Base-by-base conservation (phyloP, 1,140 invertebrate species). In the Drosophila eugracilis region DNA sequence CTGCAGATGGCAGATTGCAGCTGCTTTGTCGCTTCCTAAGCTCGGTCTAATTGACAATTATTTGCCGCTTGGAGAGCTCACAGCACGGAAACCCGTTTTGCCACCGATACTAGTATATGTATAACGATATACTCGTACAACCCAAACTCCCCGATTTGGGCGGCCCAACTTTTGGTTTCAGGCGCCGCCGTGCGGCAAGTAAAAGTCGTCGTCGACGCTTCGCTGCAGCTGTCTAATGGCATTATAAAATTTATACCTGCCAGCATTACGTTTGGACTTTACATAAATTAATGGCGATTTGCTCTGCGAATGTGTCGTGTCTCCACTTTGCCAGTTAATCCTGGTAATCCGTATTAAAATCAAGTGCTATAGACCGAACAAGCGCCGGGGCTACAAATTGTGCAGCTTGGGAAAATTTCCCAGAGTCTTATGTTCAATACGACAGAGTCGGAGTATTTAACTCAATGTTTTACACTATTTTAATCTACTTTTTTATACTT, bases 241-340 rank as follows among this genome's bases (percentile, higher is more conserved):
- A 72, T 83, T 88, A 83, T 88, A 88, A 88, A 88, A 88, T 83
- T 75, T 67, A 83, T 78, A 66, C 65, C 60, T 69, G 70, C 54
- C 73, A 70, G 81, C 58, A 77, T 80, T 76, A 86, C 63, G 76
- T 80, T 85, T 65, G 36, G 73, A 65, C 41, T 86, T 86, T 70
- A 86, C 58, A 81, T 81, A 85, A 85, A 86, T 74, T 76, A 73
- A 70, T 60, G 59, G 50, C 73, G 57, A 76, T 81, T 81, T 78
- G 37, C 57, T 65, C 32, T 36, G 26, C 59, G 65, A 72, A 53
- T 52, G 34, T 62, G 70, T 65, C 63, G 41, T 73, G 70, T 74
- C 45, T 22, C 63, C 47, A 42, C 45, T 62, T 54, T 44, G 60
- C 49, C 48, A 49, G 63, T 57, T 71, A 84, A 75, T 41, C 54